phyloP scores from a whole-genome alignment of 2,113 vertebrate species.

The Megaptera novaeangliae region DNA sequence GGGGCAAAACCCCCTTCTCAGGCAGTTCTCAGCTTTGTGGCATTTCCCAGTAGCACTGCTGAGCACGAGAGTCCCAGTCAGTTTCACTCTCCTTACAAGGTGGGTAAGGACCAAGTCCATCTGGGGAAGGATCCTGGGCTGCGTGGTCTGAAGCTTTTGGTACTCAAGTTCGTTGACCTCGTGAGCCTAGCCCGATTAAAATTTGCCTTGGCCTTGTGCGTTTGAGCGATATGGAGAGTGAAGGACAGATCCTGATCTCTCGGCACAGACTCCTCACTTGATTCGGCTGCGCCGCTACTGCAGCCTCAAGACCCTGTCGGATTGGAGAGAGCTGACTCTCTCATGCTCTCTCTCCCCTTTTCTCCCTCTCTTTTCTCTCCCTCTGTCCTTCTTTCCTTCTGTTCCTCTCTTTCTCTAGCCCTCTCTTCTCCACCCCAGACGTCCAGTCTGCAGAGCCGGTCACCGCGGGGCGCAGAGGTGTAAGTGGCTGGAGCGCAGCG shows the following conservation, averaged over 20 bases:
- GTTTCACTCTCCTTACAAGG: background rate
- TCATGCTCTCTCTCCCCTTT: background rate
- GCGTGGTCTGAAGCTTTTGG: background rate
- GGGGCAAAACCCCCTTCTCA: background rate
- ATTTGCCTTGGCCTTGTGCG: constrained; percentile 79
- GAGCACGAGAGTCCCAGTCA: background rate
- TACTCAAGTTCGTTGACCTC: constrained; percentile 68
- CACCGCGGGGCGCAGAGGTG: background rate
- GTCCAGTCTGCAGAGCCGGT: background rate
- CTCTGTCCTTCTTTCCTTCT: background rate
- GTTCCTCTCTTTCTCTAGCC: background rate
- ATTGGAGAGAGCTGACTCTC: background rate
- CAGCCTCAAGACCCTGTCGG: background rate
- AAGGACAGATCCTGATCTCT: constrained; percentile 69
- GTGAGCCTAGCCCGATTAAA: constrained; percentile 69
- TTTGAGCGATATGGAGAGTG: constrained; percentile 21
- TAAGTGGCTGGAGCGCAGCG: background rate
- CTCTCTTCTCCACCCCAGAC: background rate
- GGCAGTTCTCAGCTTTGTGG: background rate
- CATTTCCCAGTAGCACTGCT: background rate
- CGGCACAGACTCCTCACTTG: background rate
- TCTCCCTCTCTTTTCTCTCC: background rate
- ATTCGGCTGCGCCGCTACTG: background rate
- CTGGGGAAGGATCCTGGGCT: background rate
- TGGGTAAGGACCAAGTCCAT: background rate